phyloP scores from a whole-genome alignment of 2,797 vertebrate species.

The Steatocranus sp. region DNA sequence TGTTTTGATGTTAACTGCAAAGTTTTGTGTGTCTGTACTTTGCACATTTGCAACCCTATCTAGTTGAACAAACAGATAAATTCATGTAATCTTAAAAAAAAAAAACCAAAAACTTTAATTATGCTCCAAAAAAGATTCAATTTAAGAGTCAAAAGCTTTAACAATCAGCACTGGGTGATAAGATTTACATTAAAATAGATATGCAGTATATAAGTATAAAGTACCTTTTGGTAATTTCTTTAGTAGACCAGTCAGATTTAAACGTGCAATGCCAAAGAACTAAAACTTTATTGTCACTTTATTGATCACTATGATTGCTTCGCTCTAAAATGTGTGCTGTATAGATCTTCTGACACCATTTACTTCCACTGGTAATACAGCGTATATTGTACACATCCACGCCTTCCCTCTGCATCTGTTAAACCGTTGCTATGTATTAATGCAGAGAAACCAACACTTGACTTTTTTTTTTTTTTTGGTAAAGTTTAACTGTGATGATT shows the following conservation, averaged over 20 bases:
- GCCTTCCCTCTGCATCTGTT: slow-evolving; percentile 49
- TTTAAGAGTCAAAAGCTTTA: neutral
- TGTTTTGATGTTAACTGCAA: neutral
- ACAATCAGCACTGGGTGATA: neutral
- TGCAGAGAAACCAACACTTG: slow-evolving; percentile 74
- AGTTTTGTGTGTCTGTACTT: neutral
- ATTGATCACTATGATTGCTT: slow-evolving; percentile 37
- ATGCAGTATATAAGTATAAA: neutral
- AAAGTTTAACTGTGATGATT: slow-evolving; percentile 72
- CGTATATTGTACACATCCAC: slow-evolving; percentile 62
- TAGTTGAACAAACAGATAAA: neutral
- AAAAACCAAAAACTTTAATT: accelerated
- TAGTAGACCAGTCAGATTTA: slow-evolving; percentile 7
- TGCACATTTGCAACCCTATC: neutral
- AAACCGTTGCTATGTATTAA: slow-evolving; percentile 23
- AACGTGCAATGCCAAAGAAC: slow-evolving; percentile 61
- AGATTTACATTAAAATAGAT: neutral
- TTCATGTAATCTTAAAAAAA: neutral
- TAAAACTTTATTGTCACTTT: slow-evolving; percentile 50
- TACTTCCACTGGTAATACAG: slow-evolving; percentile 72
- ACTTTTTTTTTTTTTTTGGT: slow-evolving; percentile 35
- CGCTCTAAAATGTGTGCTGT: slow-evolving; percentile 37
- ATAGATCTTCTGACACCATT: slow-evolving; percentile 47
- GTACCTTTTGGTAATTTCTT: neutral
- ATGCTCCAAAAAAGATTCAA: neutral